A percentile compares a stretch with the other conserved stretches of the same genome.
Conservation (phyloP, 2,113 vertebrate species). For the Elaphurus davidianus region DNA sequence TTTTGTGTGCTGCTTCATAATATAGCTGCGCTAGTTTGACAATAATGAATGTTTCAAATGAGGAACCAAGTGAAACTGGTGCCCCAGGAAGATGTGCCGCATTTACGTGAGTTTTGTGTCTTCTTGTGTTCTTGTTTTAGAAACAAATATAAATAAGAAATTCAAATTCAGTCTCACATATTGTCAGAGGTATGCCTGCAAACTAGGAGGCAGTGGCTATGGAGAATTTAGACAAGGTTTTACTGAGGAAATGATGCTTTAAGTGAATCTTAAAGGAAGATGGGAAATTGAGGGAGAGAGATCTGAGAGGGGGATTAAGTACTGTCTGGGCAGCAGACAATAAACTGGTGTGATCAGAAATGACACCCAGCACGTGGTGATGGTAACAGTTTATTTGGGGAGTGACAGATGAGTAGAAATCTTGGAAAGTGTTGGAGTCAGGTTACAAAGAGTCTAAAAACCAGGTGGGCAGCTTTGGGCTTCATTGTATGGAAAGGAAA, state of each 20-base stretch:
- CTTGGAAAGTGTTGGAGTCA: neutral
- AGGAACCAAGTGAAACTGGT: neutral
- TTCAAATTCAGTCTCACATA: neutral
- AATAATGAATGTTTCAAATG: conserved; percentile 22
- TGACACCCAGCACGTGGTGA: neutral
- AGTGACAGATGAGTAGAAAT: neutral
- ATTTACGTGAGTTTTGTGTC: neutral
- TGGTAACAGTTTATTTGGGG: neutral
- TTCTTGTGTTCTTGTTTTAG: neutral
- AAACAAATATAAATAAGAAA: neutral
- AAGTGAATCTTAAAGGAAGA: neutral
- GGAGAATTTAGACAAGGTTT: neutral
- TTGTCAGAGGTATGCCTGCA: neutral
- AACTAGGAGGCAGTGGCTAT: neutral
- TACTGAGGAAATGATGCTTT: neutral
- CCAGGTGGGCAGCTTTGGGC: neutral
- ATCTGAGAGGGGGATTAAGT: too few relatives aligned
- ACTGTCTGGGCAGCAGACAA: neutral
- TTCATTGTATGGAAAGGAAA: neutral
- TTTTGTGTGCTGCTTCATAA: neutral
- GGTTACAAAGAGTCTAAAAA: neutral
- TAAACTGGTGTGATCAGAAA: neutral
- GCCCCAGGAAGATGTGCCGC: neutral
- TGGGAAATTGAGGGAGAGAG: neutral
- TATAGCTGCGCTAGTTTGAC: neutral